Percentiles rank a stretch among this genome's conserved stretches.
Evolutionary conservation across 2,113 vertebrate species (phyloP).

Genomic region (Microcebus jonahi): DNA sequence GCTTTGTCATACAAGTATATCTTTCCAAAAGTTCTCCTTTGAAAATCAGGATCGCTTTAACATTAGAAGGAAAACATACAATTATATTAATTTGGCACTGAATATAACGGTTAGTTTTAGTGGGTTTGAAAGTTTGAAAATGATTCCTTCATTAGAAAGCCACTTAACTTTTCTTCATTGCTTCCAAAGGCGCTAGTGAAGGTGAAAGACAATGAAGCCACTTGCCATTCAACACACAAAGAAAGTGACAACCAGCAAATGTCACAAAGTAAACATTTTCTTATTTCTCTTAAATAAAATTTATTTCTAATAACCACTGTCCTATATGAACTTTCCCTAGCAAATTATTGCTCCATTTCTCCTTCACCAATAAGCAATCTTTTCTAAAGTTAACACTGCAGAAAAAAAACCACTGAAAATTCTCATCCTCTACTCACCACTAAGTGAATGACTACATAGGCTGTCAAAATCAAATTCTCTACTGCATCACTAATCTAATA

Average conservation of each 20-base stretch:
- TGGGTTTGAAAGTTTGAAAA: conserved; percentile 73
- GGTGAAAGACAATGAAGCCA: conserved; percentile 62
- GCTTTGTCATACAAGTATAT: conserved; percentile 73
- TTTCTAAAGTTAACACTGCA: conserved; percentile 31
- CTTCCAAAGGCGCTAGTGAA: neutral
- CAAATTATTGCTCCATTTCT: conserved; percentile 13
- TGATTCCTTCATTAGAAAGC: conserved; percentile 58
- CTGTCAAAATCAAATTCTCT: neutral
- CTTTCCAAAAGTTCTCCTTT: conserved; percentile 81
- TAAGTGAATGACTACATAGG: accelerated
- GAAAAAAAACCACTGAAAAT: conserved; percentile 44
- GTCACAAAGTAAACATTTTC: conserved; percentile 60
- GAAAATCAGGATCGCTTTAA: conserved; percentile 79
- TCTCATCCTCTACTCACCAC: neutral
- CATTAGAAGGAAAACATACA: conserved; percentile 76
- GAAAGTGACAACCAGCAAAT: conserved; percentile 23
- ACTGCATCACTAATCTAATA: neutral
- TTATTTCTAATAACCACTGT: conserved; percentile 39
- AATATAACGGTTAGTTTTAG: conserved; percentile 68
- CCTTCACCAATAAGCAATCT: conserved; percentile 25
- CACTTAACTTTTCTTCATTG: conserved; percentile 48
- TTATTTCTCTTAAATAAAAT: conserved; percentile 10
- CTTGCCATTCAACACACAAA: neutral
- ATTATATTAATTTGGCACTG: conserved; percentile 80
- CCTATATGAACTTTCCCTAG: neutral